These are phyloP conservation scores for Gymnogyps californianus DNA, from an alignment of 2,113 vertebrate species.

Conservation along the genomic window DNA sequence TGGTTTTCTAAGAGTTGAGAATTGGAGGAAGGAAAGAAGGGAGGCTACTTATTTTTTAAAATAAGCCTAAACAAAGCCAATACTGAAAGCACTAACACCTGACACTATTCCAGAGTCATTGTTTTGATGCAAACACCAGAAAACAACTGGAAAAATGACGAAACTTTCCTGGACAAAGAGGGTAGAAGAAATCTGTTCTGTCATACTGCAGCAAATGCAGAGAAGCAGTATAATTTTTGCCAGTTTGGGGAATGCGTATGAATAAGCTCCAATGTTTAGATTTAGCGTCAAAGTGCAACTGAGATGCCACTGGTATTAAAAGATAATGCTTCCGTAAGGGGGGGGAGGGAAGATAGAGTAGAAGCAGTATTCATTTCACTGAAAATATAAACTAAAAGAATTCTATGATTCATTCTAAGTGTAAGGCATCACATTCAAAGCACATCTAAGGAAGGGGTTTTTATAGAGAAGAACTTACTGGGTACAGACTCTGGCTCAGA, in stretches of 20 bases:
- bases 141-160: neutral
- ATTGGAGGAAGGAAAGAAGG: neutral
- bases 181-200: neutral
- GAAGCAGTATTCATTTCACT: neutral
- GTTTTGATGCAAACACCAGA: neutral
- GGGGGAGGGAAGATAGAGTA: neutral
- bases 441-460: neutral
- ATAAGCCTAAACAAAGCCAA: neutral
- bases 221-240: neutral
- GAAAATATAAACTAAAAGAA: neutral
- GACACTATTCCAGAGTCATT: neutral
- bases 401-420: no score
- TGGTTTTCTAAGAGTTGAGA: neutral
- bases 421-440: neutral
- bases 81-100: neutral
- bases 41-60: neutral
- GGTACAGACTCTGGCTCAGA: constrained; percentile 14
- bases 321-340: neutral
- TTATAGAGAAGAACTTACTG: constrained; percentile 29
- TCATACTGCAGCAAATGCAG: neutral
- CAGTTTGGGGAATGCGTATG: neutral
- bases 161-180: neutral
- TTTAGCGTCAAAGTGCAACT: neutral
- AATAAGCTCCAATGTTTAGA: neutral
- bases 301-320: neutral